A percentile compares a stretch with the other conserved stretches of the same genome.
Evolutionary conservation across 2,888 invertebrate species (phyloP).

Genomic region (Acanthoscelides obtectus): DNA sequence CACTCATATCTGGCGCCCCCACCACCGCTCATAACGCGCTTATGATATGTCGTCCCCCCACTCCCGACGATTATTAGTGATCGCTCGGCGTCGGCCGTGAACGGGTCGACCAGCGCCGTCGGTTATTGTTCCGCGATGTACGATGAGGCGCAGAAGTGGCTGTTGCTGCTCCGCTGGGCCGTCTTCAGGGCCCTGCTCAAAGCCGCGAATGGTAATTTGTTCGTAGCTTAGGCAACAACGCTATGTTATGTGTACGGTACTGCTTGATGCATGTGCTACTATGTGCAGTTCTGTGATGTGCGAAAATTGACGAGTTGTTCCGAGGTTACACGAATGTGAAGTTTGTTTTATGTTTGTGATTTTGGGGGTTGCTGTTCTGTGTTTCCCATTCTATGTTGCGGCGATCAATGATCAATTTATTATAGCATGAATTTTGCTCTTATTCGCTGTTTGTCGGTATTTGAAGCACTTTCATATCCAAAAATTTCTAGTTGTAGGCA

Average conservation of each 20-base stretch:
- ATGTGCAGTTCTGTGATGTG: neutral
- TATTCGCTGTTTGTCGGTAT: too few species aligned
- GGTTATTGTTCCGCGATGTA: conserved; percentile 28
- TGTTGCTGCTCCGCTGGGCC: conserved; percentile 15
- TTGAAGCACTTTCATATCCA: too few species aligned
- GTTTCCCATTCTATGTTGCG: too few species aligned
- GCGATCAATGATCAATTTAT: too few species aligned
- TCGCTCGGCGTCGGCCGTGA: neutral
- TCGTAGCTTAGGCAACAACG: conserved; percentile 9
- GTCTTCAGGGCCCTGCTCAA: neutral
- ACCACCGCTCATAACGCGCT: conserved; percentile 44
- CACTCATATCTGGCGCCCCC: conserved; percentile 44
- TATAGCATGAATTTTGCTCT: too few species aligned
- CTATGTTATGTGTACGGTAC: neutral
- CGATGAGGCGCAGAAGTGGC: conserved; percentile 30
- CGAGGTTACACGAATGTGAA: neutral
- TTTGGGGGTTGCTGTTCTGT: too few species aligned
- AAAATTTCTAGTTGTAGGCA: too few species aligned
- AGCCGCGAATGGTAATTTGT: conserved; percentile 15
- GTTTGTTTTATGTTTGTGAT: neutral
- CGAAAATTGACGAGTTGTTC: neutral
- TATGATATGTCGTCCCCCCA: conserved; percentile 34
- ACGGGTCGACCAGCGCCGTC: neutral
- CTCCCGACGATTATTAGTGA: conserved; percentile 13
- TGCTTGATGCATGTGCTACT: neutral